Conservation (phyloP, 1,140 invertebrate genomes). For the Zaprionus lachaisei region DNA sequence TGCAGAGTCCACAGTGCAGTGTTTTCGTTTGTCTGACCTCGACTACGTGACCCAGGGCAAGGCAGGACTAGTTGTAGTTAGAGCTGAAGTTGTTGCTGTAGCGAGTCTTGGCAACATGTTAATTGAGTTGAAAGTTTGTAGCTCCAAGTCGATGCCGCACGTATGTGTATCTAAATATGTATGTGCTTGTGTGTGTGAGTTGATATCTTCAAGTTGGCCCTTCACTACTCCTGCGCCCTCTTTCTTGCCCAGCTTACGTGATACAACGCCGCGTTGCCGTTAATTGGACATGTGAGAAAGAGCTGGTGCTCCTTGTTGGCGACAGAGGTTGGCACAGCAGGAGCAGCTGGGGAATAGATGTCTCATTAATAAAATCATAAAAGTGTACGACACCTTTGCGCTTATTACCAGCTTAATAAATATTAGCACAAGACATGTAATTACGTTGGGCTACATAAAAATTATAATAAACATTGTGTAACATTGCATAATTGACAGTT, state of each 20-base stretch:
- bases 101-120: constrained; percentile 47
- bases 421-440: constrained; percentile 69
- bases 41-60: constrained; percentile 48
- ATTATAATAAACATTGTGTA: constrained; percentile 72
- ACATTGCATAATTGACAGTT: constrained; percentile 73
- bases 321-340: not conserved
- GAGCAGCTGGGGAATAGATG: constrained; percentile 7
- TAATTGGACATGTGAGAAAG: constrained; percentile 63
- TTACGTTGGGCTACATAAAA: constrained; percentile 63
- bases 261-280: constrained; percentile 32
- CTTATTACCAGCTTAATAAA: constrained; percentile 67
- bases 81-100: not conserved
- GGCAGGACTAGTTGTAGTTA: constrained; percentile 5
- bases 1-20: constrained; percentile 38
- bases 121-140: constrained; percentile 63
- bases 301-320: constrained; percentile 9
- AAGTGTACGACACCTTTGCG: constrained; percentile 56
- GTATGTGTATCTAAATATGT: constrained; percentile 18
- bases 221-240: not conserved
- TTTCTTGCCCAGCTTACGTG: constrained; percentile 39
- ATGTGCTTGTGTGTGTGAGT: not conserved
- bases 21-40: constrained; percentile 34
- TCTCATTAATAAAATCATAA: constrained; percentile 72
- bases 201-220: constrained; percentile 59
- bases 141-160: constrained; percentile 58